phyloP scores from a whole-genome alignment of 2,113 vertebrate species.

The Recurvirostra avosetta region DNA sequence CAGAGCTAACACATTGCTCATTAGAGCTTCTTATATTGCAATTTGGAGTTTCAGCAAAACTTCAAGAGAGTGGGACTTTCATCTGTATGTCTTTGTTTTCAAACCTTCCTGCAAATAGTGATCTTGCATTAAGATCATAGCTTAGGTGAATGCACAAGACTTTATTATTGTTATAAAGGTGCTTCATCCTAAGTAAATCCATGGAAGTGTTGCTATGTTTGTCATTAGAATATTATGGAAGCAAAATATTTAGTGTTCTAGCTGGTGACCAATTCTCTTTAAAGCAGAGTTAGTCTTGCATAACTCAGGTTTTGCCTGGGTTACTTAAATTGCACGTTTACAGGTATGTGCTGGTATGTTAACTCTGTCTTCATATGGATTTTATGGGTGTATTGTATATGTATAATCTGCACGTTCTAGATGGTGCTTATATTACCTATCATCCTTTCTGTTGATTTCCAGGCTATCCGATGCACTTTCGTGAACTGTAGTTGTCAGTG shows the following conservation, averaged over 20 bases:
- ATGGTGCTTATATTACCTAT: background rate
- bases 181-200: background rate
- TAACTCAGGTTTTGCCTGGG: background rate
- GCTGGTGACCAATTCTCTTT: background rate
- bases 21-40: background rate
- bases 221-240: background rate
- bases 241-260: background rate
- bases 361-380: background rate
- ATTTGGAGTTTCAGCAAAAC: background rate
- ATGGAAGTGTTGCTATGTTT: background rate
- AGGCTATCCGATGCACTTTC: conserved; percentile 95
- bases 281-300: background rate
- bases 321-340: background rate
- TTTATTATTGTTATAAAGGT: background rate
- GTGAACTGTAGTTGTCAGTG: conserved; percentile 91
- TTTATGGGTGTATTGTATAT: background rate
- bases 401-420: background rate
- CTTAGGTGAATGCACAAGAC: background rate
- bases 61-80: background rate
- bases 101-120: background rate
- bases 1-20: background rate
- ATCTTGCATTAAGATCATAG: background rate
- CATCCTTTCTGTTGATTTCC: conserved; percentile 45
- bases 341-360: background rate
- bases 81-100: background rate